Percentiles rank a stretch among this genome's conserved stretches.
phyloP scores from a whole-genome alignment of 2,888 invertebrate genomes.

The Neoscelio sp. region DNA sequence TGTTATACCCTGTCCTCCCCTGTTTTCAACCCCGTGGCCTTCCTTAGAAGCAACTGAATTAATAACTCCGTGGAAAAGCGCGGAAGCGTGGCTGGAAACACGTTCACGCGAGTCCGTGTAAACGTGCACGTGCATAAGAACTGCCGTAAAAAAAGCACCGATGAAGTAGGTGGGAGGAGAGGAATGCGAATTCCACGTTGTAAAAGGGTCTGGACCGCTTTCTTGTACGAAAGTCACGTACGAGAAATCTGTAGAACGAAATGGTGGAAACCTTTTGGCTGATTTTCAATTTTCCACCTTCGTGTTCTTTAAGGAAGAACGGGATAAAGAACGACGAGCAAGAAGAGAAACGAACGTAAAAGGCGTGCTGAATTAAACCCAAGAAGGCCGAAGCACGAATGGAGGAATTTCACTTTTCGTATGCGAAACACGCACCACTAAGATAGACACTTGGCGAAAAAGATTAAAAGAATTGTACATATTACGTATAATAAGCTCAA shows the following conservation, averaged over 20 bases:
- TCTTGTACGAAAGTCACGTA: constrained; percentile 64
- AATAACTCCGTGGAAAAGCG: no score
- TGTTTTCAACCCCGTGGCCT: no score
- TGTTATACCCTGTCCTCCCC: no score
- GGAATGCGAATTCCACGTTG: background rate
- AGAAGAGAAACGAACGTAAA: constrained; percentile 21
- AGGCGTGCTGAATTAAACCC: constrained; percentile 22
- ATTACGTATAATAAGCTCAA: no score
- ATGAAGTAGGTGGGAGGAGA: no score
- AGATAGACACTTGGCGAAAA: constrained; percentile 4
- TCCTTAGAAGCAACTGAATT: no score
- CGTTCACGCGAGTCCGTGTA: no score
- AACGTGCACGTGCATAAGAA: background rate
- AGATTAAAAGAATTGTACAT: constrained; percentile 18
- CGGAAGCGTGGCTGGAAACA: no score
- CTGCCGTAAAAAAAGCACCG: no score
- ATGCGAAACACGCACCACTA: constrained; percentile 8
- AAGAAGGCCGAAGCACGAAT: constrained; percentile 2
- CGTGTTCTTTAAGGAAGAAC: constrained; percentile 20
- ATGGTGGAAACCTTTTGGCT: constrained; percentile 66
- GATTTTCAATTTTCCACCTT: constrained; percentile 68
- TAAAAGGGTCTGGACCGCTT: constrained; percentile 16
- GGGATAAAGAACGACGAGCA: constrained; percentile 20
- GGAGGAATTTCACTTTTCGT: constrained; percentile 14
- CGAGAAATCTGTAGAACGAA: constrained; percentile 65